Percentiles rank a stretch among this genome's conserved stretches.
phyloP scores from a whole-genome alignment of 2,888 invertebrate species.

The Epinotia ramella region DNA sequence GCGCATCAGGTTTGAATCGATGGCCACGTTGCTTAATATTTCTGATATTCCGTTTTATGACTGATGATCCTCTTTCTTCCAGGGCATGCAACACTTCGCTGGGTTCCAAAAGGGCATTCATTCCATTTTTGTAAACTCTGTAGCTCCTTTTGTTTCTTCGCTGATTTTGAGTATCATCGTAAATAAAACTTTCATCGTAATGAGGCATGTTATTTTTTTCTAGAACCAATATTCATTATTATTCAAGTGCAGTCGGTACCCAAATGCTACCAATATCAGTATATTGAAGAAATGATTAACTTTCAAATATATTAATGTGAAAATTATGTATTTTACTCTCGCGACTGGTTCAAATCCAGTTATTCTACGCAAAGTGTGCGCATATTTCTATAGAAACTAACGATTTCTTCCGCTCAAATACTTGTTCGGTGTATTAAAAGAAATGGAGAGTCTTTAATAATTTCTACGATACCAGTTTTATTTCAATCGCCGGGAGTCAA shows the following conservation, averaged over 20 bases:
- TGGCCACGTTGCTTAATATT: conserved; percentile 74
- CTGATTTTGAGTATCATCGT: conserved; percentile 80
- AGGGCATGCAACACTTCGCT: conserved; percentile 69
- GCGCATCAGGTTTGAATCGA: conserved; percentile 64
- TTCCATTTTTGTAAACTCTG: conserved; percentile 80
- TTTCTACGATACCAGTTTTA: background rate
- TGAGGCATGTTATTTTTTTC: conserved; percentile 73
- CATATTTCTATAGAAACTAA: conserved; percentile 62
- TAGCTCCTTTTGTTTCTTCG: conserved; percentile 82
- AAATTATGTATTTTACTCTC: conserved; percentile 45
- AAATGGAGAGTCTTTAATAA: conserved; percentile 60
- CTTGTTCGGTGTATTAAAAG: conserved; percentile 64
- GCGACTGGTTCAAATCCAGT: conserved; percentile 53
- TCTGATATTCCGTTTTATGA: conserved; percentile 77
- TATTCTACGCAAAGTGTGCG: conserved; percentile 50
- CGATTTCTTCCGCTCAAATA: conserved; percentile 58
- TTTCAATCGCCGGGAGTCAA: background rate
- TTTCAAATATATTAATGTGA: conserved; percentile 43
- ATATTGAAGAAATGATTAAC: conserved; percentile 25
- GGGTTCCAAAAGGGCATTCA: conserved; percentile 69
- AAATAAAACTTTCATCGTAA: conserved; percentile 83
- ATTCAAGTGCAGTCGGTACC: conserved; percentile 15
- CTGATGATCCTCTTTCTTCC: conserved; percentile 74
- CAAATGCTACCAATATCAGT: conserved; percentile 13
- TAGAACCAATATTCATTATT: conserved; percentile 48